Evolutionary conservation across 1,140 invertebrate species (phyloP).

Genomic region (Drosophila trapezifrons): DNA sequence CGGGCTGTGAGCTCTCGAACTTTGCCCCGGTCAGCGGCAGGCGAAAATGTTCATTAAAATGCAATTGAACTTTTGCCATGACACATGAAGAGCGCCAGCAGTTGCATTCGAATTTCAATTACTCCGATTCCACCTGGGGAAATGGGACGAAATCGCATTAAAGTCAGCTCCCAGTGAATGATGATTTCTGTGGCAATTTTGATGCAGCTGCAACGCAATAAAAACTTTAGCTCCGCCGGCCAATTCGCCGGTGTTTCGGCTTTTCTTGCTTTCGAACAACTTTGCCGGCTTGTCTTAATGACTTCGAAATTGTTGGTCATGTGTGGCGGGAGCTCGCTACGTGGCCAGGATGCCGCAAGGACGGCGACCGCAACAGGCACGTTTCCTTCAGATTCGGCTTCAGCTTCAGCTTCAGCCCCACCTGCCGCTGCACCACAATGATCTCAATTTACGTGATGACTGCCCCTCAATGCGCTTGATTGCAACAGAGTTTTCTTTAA

Average conservation of each 20-base stretch:
- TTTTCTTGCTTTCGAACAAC: constrained; percentile 35
- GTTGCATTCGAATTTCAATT: constrained; percentile 62
- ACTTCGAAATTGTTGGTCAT: constrained; percentile 65
- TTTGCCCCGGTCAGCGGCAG: constrained; percentile 27
- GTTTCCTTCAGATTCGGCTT: constrained; percentile 20
- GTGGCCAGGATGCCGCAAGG: constrained; percentile 32
- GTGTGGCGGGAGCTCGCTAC: constrained; percentile 34
- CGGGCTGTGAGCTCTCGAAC: constrained; percentile 13
- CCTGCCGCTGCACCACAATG: constrained; percentile 44
- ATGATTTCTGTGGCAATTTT: constrained; percentile 56
- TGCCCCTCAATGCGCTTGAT: constrained; percentile 37
- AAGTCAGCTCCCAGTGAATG: constrained; percentile 57
- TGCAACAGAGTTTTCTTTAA: constrained; percentile 51
- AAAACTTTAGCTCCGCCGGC: constrained; percentile 31
- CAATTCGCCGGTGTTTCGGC: constrained; percentile 22
- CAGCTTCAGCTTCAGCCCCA: not conserved
- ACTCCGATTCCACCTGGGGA: constrained; percentile 42
- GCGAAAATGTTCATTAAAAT: constrained; percentile 66
- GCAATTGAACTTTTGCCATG: constrained; percentile 60
- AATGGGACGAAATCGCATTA: constrained; percentile 41
- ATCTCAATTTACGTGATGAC: constrained; percentile 62
- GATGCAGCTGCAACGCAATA: constrained; percentile 37
- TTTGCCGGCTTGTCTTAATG: constrained; percentile 61
- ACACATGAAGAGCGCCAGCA: constrained; percentile 25
- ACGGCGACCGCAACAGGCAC: constrained; percentile 41